Percentiles rank a stretch among this genome's conserved stretches.
Evolutionary conservation across 1,140 invertebrate genomes (phyloP).

Genomic region (Pogonus chalceus): DNA sequence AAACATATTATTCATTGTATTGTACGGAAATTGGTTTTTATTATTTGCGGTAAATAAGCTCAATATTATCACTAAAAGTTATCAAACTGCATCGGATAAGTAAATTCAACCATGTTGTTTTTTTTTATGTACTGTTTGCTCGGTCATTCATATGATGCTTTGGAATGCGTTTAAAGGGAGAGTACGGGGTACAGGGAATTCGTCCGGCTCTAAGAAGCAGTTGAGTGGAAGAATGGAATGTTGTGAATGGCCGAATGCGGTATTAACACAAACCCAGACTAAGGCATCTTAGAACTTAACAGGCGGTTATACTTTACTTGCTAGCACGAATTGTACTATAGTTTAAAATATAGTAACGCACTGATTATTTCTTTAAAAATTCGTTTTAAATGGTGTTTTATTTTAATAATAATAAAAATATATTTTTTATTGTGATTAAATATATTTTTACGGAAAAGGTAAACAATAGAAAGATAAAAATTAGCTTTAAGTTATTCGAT

Average conservation of each 20-base stretch:
- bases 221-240: conserved; percentile 26
- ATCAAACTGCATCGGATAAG: not conserved
- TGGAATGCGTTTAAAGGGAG: conserved; percentile 33
- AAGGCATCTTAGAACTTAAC: not conserved
- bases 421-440: too few species aligned
- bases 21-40: not conserved
- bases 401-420: too few species aligned
- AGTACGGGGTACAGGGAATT: conserved; percentile 13
- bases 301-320: not conserved
- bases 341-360: too few species aligned
- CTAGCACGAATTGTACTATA: too few species aligned
- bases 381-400: too few species aligned
- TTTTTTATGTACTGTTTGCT: conserved; percentile 29
- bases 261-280: not conserved
- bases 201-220: not conserved
- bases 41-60: not conserved
- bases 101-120: conserved; percentile 1
- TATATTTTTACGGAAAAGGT: too few species aligned
- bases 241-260: conserved; percentile 29
- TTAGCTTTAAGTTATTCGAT: too few species aligned
- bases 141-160: conserved; percentile 37
- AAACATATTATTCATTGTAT: not conserved
- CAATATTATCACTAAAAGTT: not conserved
- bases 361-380: too few species aligned
- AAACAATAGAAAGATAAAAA: too few species aligned